A percentile compares a stretch with the other conserved stretches of the same genome.
Conservation (phyloP, 2,113 vertebrate genomes). For the Campylomormyrus tamandua region DNA sequence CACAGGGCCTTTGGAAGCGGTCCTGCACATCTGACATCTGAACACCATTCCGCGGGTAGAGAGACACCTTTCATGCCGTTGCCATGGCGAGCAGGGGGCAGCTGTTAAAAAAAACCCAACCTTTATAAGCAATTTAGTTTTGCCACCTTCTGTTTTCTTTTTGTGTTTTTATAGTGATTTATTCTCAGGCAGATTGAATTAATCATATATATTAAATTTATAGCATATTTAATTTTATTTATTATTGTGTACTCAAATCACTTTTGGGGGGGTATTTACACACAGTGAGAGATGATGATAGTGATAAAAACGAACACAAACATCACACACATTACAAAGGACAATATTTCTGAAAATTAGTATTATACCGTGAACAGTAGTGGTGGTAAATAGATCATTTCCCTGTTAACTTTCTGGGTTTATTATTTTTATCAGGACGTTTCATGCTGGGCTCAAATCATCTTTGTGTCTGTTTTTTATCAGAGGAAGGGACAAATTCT, state of each 20-base stretch:
- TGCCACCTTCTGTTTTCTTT: neutral
- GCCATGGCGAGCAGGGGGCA: neutral
- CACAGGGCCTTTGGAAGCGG: neutral
- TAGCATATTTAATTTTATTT: neutral
- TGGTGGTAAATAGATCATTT: neutral
- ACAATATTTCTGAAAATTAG: neutral
- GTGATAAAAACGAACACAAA: neutral
- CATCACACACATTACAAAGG: neutral
- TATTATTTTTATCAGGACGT: neutral
- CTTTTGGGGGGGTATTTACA: neutral
- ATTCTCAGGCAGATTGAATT: neutral
- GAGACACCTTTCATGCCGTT: neutral
- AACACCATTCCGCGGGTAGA: neutral
- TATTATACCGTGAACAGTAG: neutral
- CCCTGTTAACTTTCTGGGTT: neutral
- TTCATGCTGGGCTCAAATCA: neutral
- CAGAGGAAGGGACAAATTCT: neutral
- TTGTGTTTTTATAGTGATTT: neutral
- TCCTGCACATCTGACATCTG: slow-evolving; percentile 12
- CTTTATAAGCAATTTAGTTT: neutral
- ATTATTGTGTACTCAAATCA: neutral
- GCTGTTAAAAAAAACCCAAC: neutral
- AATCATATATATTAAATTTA: slow-evolving; percentile 5
- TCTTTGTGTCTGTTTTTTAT: neutral
- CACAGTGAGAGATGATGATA: neutral